Base-by-base conservation (phyloP, 2,113 vertebrate genomes). In the Edolisoma coerulescens region DNA sequence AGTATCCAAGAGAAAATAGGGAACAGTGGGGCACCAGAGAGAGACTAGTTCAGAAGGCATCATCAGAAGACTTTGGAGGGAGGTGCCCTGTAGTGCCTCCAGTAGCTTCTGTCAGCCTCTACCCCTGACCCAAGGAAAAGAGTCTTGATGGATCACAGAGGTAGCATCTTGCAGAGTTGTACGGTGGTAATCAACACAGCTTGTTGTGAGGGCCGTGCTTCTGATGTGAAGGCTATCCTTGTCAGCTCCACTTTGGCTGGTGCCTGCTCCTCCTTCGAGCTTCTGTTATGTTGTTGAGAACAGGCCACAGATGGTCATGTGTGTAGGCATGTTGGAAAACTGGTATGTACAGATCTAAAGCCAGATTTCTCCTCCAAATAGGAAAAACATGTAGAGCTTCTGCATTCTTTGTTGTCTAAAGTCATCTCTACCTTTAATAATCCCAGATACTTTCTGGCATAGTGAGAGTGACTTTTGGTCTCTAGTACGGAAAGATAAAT, bases 261-360 rank as follows among this genome's bases (percentile, higher is more conserved):
- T 70, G 61, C 7, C 37, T 81, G 20, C 28, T 81, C 61, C 37
- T 78, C 32, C 73, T 42, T 84, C 69, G 78, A 96, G 39, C 39
- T 68, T 41, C 7, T 44, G 22, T 18, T 54, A 26, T 4, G 0
- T 61, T 33, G 61, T 79, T 42, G 41, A 59, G 44, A 86, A 18
- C 23, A 44, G 93, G 73, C 80, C 93, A 56, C 63, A 97, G 92
- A 96, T 94, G 93, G 60, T 30, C 84, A 70, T 86, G 78, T 94
- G 84, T 93, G 82, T 92, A 83, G 84, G 71, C 67, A 89, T 24
- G 15, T 11, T 83, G 71, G 82, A 90, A 96, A 91, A 42, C 82
- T 41, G 64, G 23, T 37, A 56, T 54, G n/a, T 83, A 49, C 64
- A 73, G 33, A 84, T 22, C 61, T 87, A 87, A 85, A 90, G 77